Conservation (phyloP, 2,888 invertebrate species). For the Mycalesis mineus region DNA sequence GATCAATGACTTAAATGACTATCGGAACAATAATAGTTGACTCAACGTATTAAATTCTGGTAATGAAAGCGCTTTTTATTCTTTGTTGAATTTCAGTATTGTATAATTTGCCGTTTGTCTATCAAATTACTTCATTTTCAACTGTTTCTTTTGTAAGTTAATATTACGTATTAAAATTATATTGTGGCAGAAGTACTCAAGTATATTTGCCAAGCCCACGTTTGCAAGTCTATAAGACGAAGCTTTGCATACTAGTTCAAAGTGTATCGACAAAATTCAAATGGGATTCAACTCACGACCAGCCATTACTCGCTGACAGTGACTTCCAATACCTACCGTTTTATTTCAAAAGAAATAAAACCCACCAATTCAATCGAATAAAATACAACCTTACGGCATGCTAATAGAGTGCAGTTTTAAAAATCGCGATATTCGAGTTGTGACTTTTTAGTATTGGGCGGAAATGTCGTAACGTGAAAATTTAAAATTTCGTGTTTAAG, state of each 20-base stretch:
- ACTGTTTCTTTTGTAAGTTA: no score
- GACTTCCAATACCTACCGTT: slow-evolving; percentile 72
- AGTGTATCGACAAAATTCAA: slow-evolving; percentile 60
- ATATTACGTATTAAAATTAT: no score
- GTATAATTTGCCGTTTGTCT: no score
- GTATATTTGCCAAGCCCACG: neutral
- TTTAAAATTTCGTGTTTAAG: slow-evolving; percentile 75
- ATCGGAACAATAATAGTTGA: no score
- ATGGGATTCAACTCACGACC: slow-evolving; percentile 71
- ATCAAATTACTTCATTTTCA: no score
- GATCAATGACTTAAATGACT: no score
- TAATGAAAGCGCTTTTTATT: no score
- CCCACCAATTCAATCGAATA: slow-evolving; percentile 27
- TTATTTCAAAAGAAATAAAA: slow-evolving; percentile 39
- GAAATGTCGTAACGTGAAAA: slow-evolving; percentile 64
- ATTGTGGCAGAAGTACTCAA: neutral
- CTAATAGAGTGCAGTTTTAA: slow-evolving; percentile 27
- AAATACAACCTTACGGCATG: slow-evolving; percentile 27
- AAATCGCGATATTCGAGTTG: slow-evolving; percentile 18
- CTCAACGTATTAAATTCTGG: no score
- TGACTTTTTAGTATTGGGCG: slow-evolving; percentile 29
- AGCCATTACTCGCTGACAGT: slow-evolving; percentile 74
- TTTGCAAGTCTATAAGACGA: slow-evolving; percentile 16
- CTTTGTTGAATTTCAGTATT: no score
- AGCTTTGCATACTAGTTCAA: slow-evolving; percentile 24